Base-by-base conservation (phyloP, 2,113 vertebrate species). In the Bettongia penicillata region DNA sequence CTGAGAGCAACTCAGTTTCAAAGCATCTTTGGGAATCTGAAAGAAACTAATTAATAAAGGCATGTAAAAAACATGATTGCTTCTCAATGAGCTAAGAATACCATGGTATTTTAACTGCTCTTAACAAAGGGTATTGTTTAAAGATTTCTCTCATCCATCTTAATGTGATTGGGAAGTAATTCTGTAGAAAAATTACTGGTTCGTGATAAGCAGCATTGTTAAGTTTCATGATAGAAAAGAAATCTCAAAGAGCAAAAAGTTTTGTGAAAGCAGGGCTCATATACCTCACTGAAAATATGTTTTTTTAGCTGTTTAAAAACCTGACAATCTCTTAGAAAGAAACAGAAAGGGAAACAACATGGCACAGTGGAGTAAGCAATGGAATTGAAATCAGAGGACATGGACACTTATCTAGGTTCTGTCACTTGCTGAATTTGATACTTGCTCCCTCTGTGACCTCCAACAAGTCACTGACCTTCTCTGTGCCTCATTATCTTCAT, bases 21-120 rank as follows among this genome's bases (percentile, higher is more conserved):
- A 97, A 97, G 94, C 89, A 53, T 93, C 95, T 96, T 95, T 91
- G 53, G 91, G 95, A 93, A 94, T 93, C 47, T 96, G 91, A 91
- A 95, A 94, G 68, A 97, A 98, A 96, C 95, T 97, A 98, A 98
- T 97, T 98, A 97, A 96, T 94, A 94, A 96, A 93, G n/a, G 95
- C 96, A 94, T 96, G 94, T 96, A 97, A 97, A 94, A 97, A 97
- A 91, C 90, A 53, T 57, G 91, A 94, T 94, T 96, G 43, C 89
- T 96, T 93, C 97, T 96, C 93, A 94, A 93, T 96, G 89, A 97
- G 92, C 92, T 50, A 92, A 93, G 94, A 95, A 94, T 96, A 95
- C 84, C 84, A n/a, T 57, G 53, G 93, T 94, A 84, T 95, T 96
- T 95, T 94, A 97, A 97, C 55, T 95, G 57, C 94, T 96, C 95